A percentile compares a stretch with the other conserved stretches of the same genome.
phyloP scores from a whole-genome alignment of 2,888 invertebrate species.

The Xanthorhoe spadicearia region DNA sequence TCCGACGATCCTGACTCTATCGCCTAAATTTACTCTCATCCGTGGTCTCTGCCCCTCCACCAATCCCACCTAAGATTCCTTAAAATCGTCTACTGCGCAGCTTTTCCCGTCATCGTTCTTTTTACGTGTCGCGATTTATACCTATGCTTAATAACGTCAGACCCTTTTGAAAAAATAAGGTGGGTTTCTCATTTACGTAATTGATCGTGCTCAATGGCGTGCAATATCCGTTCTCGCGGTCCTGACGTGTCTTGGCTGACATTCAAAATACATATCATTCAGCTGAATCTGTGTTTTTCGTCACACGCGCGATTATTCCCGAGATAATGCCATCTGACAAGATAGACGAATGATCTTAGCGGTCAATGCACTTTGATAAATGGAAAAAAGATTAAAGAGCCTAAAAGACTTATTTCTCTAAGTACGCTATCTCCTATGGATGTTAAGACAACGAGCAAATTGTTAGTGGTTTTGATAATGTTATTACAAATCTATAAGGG shows the following conservation, averaged over 20 bases:
- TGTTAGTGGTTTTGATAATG: neutral
- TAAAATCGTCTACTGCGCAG: no score
- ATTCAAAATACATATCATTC: slow-evolving; percentile 49
- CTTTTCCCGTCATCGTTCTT: no score
- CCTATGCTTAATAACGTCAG: no score
- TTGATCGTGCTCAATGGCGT: slow-evolving; percentile 11
- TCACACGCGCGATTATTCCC: slow-evolving; percentile 34
- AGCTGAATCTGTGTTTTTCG: slow-evolving; percentile 38
- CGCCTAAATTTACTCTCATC: no score
- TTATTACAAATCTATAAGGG: neutral
- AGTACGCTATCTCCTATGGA: neutral
- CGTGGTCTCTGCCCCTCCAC: no score
- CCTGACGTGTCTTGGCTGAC: slow-evolving; percentile 47
- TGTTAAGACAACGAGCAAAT: neutral
- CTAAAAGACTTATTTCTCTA: neutral
- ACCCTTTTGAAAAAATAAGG: no score
- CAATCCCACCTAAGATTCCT: no score
- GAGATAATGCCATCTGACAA: slow-evolving; percentile 21
- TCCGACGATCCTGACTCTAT: no score
- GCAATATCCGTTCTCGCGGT: slow-evolving; percentile 22
- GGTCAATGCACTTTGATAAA: slow-evolving; percentile 31
- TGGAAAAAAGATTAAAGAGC: slow-evolving; percentile 8
- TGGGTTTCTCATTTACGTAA: slow-evolving; percentile 12
- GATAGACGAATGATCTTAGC: slow-evolving; percentile 15
- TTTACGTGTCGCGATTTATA: no score